Evolutionary conservation across 2,888 invertebrate species (phyloP).

Genomic region (Ophioninae sp.): DNA sequence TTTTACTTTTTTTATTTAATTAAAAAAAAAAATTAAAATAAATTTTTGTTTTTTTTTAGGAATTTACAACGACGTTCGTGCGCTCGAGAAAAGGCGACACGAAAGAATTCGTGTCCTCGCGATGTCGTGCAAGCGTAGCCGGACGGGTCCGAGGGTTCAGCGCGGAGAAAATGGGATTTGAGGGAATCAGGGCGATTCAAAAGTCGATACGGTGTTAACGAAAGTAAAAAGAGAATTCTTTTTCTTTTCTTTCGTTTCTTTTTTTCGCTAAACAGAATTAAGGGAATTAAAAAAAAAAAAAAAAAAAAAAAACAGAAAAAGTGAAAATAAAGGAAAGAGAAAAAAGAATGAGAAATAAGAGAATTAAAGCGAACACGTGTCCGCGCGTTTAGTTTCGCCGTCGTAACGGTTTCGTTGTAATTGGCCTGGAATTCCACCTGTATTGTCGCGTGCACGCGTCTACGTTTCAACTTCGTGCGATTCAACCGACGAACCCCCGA

Average conservation of each 20-base stretch:
- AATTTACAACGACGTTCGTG: not conserved
- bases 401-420: not conserved
- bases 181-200: conserved; percentile 44
- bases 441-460: not conserved
- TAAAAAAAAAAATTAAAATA: too few species aligned
- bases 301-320: too few species aligned
- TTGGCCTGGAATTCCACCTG: conserved; percentile 20
- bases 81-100: not conserved
- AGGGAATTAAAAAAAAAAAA: not conserved
- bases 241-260: too few species aligned
- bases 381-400: not conserved
- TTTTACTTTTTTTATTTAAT: too few species aligned
- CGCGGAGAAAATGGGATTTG: conserved; percentile 48
- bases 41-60: not conserved
- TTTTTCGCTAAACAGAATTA: conserved; percentile 41
- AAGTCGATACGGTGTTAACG: conserved; percentile 3
- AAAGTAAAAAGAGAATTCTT: not conserved
- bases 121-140: not conserved
- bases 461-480: not conserved
- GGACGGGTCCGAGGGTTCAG: not conserved
- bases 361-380: conserved; percentile 33
- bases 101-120: not conserved
- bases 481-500: not conserved
- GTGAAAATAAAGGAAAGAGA: not conserved
- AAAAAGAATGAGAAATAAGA: not conserved